Conservation (phyloP, 2,797 vertebrate genomes). For the Phrynocephalus vlangalii region DNA sequence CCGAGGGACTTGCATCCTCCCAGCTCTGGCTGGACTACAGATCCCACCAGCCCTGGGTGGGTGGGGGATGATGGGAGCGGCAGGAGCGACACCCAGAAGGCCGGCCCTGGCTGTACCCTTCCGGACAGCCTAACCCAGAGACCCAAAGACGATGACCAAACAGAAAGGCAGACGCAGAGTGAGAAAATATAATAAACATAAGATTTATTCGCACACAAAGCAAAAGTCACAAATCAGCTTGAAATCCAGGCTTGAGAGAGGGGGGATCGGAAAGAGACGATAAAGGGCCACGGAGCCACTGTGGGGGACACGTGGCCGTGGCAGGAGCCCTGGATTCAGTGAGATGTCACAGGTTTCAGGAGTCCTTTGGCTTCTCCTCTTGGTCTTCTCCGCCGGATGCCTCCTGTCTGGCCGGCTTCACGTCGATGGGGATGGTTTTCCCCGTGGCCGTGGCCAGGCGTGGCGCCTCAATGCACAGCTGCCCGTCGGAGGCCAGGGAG, state of each 20-base stretch:
- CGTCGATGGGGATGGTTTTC: slow-evolving; percentile 21
- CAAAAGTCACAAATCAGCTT: too few relatives aligned
- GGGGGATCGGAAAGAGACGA: too few relatives aligned
- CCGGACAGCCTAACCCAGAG: too few relatives aligned
- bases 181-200: too few relatives aligned
- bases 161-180: neutral
- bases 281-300: too few relatives aligned
- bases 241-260: too few relatives aligned
- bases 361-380: neutral
- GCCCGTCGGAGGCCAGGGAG: neutral
- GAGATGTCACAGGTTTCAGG: neutral
- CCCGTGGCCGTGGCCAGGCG: neutral
- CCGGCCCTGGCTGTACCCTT: too few relatives aligned
- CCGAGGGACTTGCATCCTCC: neutral
- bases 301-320: too few relatives aligned
- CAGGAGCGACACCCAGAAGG: neutral
- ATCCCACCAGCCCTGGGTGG: neutral
- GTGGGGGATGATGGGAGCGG: neutral
- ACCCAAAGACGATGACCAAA: too few relatives aligned
- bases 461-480: slow-evolving; percentile 14
- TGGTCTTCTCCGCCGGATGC: neutral
- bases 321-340: neutral
- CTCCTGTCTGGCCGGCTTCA: neutral
- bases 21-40: neutral
- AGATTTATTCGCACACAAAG: neutral